Conservation (phyloP, 2,888 invertebrate species). For the Ophioninae sp. region DNA sequence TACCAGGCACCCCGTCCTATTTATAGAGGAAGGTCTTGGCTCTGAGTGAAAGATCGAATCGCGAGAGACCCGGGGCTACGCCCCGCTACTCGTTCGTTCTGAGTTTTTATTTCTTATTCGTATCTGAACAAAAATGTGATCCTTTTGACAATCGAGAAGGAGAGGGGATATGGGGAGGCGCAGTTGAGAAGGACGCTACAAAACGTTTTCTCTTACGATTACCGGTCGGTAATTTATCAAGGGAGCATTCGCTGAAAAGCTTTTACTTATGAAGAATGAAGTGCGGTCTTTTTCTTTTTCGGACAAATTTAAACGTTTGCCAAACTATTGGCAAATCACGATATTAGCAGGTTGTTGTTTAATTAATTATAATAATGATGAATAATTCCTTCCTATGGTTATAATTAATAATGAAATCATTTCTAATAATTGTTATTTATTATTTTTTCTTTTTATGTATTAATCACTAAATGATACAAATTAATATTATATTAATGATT, state of each 20-base stretch:
- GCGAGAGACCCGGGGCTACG: constrained; percentile 58
- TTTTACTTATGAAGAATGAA: not conserved
- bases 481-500: no score
- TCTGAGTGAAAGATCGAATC: constrained; percentile 59
- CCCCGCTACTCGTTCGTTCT: constrained; percentile 41
- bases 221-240: not conserved
- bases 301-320: no score
- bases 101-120: not conserved
- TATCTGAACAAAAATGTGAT: not conserved
- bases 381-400: no score
- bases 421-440: no score
- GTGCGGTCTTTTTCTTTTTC: no score
- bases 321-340: no score
- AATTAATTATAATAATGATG: no score
- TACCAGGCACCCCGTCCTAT: constrained; percentile 75
- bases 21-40: constrained; percentile 78
- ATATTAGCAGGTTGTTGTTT: no score
- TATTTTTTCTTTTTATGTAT: no score
- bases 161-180: not conserved
- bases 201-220: not conserved
- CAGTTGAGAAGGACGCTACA: not conserved
- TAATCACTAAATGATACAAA: no score
- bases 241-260: not conserved
- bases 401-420: no score
- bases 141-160: constrained; percentile 4